A percentile compares a stretch with the other conserved stretches of the same genome.
These are phyloP conservation scores for Rhopalosiphum padi DNA, from an alignment of 1,140 invertebrate species.

Conservation along the genomic window DNA sequence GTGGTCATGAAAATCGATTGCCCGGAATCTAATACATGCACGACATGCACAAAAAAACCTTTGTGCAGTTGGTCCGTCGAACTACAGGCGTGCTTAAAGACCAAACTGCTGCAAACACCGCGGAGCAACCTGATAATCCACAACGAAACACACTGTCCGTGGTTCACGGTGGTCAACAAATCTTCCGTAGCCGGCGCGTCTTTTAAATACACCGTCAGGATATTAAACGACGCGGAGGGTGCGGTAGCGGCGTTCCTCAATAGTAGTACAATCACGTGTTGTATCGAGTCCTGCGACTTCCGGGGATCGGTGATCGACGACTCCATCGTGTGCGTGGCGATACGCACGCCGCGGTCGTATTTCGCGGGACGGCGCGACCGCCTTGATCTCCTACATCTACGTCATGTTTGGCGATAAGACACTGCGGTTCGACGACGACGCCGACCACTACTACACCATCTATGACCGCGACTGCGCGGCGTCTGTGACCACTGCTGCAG, in stretches of 20 bases:
- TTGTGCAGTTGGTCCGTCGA: slow-evolving; percentile 6
- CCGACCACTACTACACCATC: slow-evolving; percentile 12
- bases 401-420: background rate
- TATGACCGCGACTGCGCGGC: background rate
- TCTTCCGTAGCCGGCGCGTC: background rate
- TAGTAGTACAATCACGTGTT: background rate
- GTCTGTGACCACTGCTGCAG: no score
- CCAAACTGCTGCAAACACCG: background rate
- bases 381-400: background rate
- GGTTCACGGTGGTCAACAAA: background rate
- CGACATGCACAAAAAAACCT: background rate
- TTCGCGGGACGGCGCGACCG: background rate
- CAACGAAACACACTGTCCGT: background rate
- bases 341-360: background rate
- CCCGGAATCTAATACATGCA: background rate
- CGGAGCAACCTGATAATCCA: background rate
- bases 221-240: background rate
- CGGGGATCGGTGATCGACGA: background rate
- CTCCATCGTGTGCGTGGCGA: background rate
- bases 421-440: background rate
- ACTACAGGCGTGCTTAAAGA: background rate
- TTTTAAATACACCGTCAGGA: background rate
- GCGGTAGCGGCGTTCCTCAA: background rate
- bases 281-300: background rate
- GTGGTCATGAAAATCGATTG: background rate